A percentile compares a stretch with the other conserved stretches of the same genome.
Evolutionary conservation across 2,113 vertebrate species (phyloP).

Genomic region (Mustela lutreola): DNA sequence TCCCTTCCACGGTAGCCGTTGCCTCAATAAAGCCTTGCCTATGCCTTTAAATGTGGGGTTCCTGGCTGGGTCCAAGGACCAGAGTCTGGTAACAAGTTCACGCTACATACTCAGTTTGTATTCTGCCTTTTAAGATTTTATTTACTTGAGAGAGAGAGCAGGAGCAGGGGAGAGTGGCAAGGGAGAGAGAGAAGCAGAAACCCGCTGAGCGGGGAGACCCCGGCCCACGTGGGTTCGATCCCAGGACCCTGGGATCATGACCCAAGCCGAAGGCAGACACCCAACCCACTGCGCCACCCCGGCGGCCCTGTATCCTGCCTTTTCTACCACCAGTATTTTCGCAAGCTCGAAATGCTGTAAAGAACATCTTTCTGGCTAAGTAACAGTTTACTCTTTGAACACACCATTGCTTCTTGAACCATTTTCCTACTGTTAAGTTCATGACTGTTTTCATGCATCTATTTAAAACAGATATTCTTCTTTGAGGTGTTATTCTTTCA

Average conservation of each 20-base stretch:
- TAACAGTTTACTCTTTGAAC: neutral
- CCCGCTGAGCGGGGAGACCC: too few relatives aligned
- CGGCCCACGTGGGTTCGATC: too few relatives aligned
- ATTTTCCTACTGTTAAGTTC: neutral
- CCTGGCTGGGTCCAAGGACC: neutral
- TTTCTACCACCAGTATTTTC: neutral
- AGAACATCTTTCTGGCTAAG: neutral
- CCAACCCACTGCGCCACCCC: too few relatives aligned
- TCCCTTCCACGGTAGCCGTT: neutral
- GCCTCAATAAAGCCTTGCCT: neutral
- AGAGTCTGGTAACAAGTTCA: neutral
- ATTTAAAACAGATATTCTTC: neutral
- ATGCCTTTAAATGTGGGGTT: neutral
- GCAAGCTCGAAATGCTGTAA: neutral
- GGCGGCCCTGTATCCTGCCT: neutral
- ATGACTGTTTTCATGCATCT: neutral
- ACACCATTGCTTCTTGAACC: neutral
- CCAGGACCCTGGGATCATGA: too few relatives aligned
- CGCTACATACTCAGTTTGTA: neutral
- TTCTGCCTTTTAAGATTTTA: neutral
- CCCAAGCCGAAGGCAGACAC: too few relatives aligned
- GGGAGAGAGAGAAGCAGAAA: too few relatives aligned
- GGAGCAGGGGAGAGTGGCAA: too few relatives aligned
- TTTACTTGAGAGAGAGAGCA: too few relatives aligned
- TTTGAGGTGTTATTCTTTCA: neutral